Conservation (phyloP, 2,888 invertebrate genomes). For the Pachymerium ferrugineum region DNA sequence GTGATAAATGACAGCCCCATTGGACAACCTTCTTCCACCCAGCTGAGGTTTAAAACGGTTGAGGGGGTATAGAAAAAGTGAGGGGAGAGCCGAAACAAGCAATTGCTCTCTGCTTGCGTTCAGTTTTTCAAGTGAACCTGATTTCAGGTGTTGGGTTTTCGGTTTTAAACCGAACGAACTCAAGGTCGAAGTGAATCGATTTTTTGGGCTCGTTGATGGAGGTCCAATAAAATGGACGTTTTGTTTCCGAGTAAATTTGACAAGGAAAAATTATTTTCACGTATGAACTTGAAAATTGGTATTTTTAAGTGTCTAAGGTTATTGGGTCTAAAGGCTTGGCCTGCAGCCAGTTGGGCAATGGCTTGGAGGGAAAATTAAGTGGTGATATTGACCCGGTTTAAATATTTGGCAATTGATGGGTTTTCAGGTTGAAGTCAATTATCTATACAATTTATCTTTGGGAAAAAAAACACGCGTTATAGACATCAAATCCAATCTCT, state of each 20-base stretch:
- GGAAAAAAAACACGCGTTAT: neutral
- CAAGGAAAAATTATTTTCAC: neutral
- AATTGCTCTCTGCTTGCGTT: neutral
- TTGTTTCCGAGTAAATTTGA: neutral
- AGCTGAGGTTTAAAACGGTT: slow-evolving; percentile 10
- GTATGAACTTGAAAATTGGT: neutral
- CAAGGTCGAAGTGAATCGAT: slow-evolving; percentile 14
- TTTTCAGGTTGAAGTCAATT: neutral
- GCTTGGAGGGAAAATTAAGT: slow-evolving; percentile 1
- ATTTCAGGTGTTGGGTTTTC: neutral
- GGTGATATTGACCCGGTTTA: neutral
- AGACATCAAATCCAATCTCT: neutral
- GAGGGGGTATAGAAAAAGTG: neutral
- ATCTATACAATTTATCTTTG: no score
- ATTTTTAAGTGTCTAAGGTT: neutral
- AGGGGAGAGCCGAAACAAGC: neutral
- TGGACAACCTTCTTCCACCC: neutral
- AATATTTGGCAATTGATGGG: neutral
- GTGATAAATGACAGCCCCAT: slow-evolving; percentile 18
- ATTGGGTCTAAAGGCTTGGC: slow-evolving; percentile 13
- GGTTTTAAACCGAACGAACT: neutral
- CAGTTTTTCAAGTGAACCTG: neutral
- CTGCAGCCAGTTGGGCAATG: neutral
- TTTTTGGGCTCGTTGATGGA: neutral
- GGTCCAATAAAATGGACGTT: slow-evolving; percentile 15